Conservation (phyloP, 2,888 invertebrate species). For the Epicampocera succincta region DNA sequence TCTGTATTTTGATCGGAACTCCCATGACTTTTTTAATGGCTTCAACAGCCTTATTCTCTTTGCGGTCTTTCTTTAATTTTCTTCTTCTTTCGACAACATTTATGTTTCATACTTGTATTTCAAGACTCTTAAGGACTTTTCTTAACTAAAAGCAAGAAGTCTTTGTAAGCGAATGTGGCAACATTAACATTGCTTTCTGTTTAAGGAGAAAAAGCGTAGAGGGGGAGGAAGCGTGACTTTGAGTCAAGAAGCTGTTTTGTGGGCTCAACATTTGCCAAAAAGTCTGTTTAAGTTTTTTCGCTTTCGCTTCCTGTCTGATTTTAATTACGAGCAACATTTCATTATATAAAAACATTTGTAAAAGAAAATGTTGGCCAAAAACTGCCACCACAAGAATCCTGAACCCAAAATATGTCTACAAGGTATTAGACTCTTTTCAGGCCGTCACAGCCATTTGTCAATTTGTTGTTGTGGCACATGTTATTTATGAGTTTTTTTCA, state of each 20-base stretch:
- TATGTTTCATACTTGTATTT: not conserved
- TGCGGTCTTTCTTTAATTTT: not conserved
- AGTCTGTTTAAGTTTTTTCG: not conserved
- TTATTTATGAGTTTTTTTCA: slow-evolving; percentile 50
- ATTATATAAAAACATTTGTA: slow-evolving; percentile 23
- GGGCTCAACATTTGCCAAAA: not conserved
- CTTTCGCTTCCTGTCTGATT: not conserved
- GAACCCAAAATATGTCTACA: not conserved
- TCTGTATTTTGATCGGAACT: slow-evolving; percentile 44
- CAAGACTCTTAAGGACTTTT: not conserved
- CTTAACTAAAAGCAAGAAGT: not conserved
- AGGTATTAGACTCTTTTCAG: slow-evolving; percentile 23
- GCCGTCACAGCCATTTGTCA: slow-evolving; percentile 22
- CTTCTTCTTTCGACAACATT: not conserved
- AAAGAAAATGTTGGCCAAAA: slow-evolving; percentile 13
- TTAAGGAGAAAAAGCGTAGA: too few species aligned
- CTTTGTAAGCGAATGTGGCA: too few species aligned
- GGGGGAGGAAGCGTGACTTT: not conserved
- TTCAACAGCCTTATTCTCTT: slow-evolving; percentile 5
- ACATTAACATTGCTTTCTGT: not conserved
- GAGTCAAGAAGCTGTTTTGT: not conserved
- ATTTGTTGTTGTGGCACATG: slow-evolving; percentile 45
- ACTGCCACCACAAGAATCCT: not conserved
- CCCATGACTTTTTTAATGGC: slow-evolving; percentile 44
- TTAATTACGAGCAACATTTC: not conserved